These are phyloP conservation scores for Stenchaetothrips biformis DNA, from an alignment of 2,888 invertebrate genomes.

Conservation along the genomic window DNA sequence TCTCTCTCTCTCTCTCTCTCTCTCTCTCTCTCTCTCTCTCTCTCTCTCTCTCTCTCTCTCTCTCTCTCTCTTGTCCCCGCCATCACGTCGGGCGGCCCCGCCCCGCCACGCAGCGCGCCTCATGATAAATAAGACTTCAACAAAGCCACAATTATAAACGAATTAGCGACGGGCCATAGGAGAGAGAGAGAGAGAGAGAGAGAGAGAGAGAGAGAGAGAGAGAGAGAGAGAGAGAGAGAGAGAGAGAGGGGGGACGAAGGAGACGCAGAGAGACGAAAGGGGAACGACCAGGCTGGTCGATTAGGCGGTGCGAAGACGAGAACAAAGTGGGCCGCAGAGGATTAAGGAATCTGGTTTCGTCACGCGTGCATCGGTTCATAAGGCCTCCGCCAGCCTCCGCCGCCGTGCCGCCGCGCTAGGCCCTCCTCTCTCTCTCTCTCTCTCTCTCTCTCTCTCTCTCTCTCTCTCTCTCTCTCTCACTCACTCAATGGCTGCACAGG, in stretches of 20 bases:
- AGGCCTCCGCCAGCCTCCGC: too few relatives aligned
- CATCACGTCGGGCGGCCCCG: background rate
- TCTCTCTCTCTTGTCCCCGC: background rate
- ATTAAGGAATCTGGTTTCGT: background rate
- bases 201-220: background rate
- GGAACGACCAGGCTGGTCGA: background rate
- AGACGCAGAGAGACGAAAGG: background rate
- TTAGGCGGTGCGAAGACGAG: background rate
- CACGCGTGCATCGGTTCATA: too few relatives aligned
- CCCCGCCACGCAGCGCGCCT: background rate
- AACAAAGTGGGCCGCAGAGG: background rate
- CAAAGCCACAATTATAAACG: conserved; percentile 25
- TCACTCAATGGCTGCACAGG: too few relatives aligned
- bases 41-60: too few relatives aligned
- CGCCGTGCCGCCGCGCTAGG: too few relatives aligned
- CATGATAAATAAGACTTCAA: conserved; percentile 25
- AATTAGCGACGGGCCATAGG: conserved; percentile 11
- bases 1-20: background rate
- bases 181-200: background rate
- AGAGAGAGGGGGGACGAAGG: background rate
- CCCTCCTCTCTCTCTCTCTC: too few relatives aligned
- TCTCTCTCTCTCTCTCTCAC: too few relatives aligned
- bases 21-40: background rate
- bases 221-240: too few relatives aligned
- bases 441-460: too few relatives aligned